phyloP scores from a whole-genome alignment of 2,113 vertebrate genomes.

The Anolis carolinensis region DNA sequence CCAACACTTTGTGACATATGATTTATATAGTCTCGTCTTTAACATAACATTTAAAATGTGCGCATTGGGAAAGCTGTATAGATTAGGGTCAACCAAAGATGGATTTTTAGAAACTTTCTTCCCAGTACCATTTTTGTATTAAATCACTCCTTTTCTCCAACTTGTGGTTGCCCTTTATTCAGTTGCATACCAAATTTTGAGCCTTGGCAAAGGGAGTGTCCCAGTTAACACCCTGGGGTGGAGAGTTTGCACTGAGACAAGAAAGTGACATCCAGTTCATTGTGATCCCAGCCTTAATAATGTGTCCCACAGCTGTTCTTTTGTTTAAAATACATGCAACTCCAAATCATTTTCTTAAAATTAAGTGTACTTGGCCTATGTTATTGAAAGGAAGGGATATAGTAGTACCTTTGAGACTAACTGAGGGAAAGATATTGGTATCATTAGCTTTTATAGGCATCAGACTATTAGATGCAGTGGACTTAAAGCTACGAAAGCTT shows the following conservation, averaged over 20 bases:
- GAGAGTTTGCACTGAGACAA: neutral
- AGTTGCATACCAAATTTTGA: neutral
- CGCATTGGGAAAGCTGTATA: neutral
- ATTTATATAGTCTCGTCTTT: neutral
- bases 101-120: neutral
- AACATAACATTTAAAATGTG: neutral
- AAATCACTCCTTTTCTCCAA: neutral
- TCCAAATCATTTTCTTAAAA: neutral
- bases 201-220: neutral
- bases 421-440: too few relatives aligned
- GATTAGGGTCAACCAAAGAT: neutral
- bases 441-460: too few relatives aligned
- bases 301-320: neutral
- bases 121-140: neutral
- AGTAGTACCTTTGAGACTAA: too few relatives aligned
- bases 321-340: neutral
- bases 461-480: too few relatives aligned
- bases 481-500: too few relatives aligned
- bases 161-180: neutral
- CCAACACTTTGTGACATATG: neutral
- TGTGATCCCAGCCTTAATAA: neutral
- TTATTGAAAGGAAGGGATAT: neutral
- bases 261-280: neutral
- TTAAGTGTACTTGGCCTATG: neutral
- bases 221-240: neutral